Percentiles rank a stretch among this genome's conserved stretches.
Evolutionary conservation across 1,140 invertebrate genomes (phyloP).

Genomic region (Brachionus asplanchnoidis): DNA sequence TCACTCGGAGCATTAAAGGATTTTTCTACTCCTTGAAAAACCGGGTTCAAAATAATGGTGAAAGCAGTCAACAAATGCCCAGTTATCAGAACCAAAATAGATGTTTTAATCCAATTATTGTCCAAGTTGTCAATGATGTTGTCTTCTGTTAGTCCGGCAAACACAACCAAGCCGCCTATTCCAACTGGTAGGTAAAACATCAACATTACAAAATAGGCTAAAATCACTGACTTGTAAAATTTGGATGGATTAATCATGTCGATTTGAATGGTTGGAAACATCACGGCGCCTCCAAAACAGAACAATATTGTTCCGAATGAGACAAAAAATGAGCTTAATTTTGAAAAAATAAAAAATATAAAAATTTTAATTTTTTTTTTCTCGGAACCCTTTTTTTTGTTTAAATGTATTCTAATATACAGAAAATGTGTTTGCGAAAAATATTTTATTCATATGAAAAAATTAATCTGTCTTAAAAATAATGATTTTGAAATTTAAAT

Average conservation of each 20-base stretch:
- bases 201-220: slow-evolving; percentile 53
- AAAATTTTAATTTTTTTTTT: no score
- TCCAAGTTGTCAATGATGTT: slow-evolving; percentile 49
- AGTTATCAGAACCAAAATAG: slow-evolving; percentile 53
- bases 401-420: no score
- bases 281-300: slow-evolving; percentile 56
- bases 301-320: slow-evolving; percentile 58
- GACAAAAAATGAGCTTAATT: slow-evolving; percentile 32
- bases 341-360: no score
- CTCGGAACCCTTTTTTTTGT: no score
- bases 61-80: slow-evolving; percentile 55
- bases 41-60: slow-evolving; percentile 57
- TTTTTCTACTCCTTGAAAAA: slow-evolving; percentile 52
- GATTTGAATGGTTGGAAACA: slow-evolving; percentile 58
- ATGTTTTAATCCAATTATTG: slow-evolving; percentile 46
- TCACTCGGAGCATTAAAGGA: slow-evolving; percentile 53
- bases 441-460: no score
- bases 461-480: no score
- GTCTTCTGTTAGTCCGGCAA: slow-evolving; percentile 46
- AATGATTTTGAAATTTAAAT: no score
- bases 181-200: slow-evolving; percentile 51
- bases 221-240: slow-evolving; percentile 53
- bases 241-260: slow-evolving; percentile 57
- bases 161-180: slow-evolving; percentile 47
- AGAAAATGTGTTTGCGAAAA: no score